Base-by-base conservation (phyloP, 2,113 vertebrate genomes). In the Mormyrus iriodes region DNA sequence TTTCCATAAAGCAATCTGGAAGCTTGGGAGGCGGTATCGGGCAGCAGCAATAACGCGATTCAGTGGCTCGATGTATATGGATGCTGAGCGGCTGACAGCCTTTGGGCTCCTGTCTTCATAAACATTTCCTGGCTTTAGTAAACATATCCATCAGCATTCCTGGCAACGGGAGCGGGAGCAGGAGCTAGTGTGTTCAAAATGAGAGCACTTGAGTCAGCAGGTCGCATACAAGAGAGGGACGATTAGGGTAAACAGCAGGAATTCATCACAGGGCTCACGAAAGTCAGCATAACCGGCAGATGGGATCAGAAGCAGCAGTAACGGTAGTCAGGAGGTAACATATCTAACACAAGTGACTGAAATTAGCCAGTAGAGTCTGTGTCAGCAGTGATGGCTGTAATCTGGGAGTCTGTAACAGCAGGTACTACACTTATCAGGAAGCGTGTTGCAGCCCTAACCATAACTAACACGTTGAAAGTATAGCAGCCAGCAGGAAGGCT, bases 61-160 rank as follows among this genome's bases (percentile, higher is more conserved):
- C 73, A 42, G 35, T 17, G 73, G 73, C 73, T 42, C 35, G 35
- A 42, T 19, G 17, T 79, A 79, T 79, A 79, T 42, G 73, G 73
- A 42, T 42, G 73, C 31, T 6, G 73, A 19, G 31, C 15, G 73
- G 31, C 73, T 79, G 73, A 42, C 73, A 79, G 73, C 73, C 73
- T 79, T 79, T 42, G 73, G 35, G 15, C 35, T 42, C 5, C 73
- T 35, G 15, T 79, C 73, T 42, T 79, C 73, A 79, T 79, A 79
- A 79, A 79, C 73, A 79, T 79, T 79, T 42, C 73, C 73, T 42
- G 73, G 73, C 73, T 42, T 79, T 42, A 79, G 35, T 42, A 79
- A 79, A 79, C 73, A 79, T 79, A 79, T 79, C 73, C 31, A 79
- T 79, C 73, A 79, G 73, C 73, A 79, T 19, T 79, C 39, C 35